Evolutionary conservation across 2,797 vertebrate species (phyloP), one percentile per base, ranked within the genome.

Genomic region (Liasis olivaceus): DNA sequence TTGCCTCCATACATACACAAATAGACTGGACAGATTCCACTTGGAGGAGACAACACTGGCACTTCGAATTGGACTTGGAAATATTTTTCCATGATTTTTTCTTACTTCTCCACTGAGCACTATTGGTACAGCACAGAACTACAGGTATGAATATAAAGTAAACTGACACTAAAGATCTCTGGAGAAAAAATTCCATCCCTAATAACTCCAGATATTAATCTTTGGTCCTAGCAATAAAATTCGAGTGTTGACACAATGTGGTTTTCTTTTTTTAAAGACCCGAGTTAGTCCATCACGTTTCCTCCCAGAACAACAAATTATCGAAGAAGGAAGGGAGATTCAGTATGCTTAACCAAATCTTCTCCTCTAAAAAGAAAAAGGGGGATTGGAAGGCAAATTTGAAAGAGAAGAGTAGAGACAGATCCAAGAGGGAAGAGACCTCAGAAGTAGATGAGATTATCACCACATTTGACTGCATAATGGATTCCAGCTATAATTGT

Each of bases 371-470:
- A 97, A 98, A 98, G 95, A 98, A 98, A 94, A 98, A 98, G 94
- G 98, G 98, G 62, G 95, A 97, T 36, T 97, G 96, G 91, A 97
- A 95, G 63, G 93, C 36, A 5, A 95, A 91, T 24, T 96, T 96
- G 63, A 98, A 97, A 91, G 97, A 97, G 11, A 96, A 94, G 92
- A 95, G 86, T 88, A 96, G 93, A 90, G 97, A 98, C 87, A 93
- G 0, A 84, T 94, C 94, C 64, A 89, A 95, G 5, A 95, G 92
- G 85, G 98, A 98, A 90, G 97, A 97, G 91, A 97, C 98, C 59
- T 98, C 98, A 2, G 98, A 98, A 96, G 98, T 98, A 15, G 98
- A 98, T 91, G 98, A 98, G 91, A 99, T 99, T 93, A 98, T 98
- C 95, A 97, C 98, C 58, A 98, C 97, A 94, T 99, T 99, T 89